Conservation (phyloP, 2,888 invertebrate species). For the Bursaphelenchus okinawaensis region DNA sequence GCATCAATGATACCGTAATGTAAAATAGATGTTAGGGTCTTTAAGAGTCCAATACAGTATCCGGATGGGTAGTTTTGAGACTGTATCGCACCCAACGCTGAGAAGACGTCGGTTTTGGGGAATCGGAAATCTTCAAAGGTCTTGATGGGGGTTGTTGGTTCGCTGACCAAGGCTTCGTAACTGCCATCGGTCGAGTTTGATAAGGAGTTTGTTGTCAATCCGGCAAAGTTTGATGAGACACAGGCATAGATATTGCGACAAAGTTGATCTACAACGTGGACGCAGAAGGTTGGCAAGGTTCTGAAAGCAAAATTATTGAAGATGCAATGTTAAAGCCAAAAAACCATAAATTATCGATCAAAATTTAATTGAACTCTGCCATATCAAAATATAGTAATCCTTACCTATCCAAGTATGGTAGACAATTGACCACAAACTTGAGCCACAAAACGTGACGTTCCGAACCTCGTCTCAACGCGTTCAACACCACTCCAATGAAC, state of each 20-base stretch:
- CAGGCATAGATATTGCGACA: constrained; percentile 71
- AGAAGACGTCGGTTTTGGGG: not conserved
- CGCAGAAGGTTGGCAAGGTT: constrained; percentile 72
- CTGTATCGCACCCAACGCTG: not conserved
- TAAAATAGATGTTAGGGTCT: constrained; percentile 51
- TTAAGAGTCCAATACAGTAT: constrained; percentile 46
- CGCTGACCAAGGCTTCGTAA: constrained; percentile 1
- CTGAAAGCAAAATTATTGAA: constrained; percentile 61
- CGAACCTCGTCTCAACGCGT: constrained; percentile 66
- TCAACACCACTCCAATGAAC: constrained; percentile 74
- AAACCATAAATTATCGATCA: not conserved
- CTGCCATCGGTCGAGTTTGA: constrained; percentile 3
- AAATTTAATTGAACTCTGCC: not conserved
- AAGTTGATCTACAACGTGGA: constrained; percentile 74
- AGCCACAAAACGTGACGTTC: constrained; percentile 73
- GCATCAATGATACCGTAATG: constrained; percentile 53
- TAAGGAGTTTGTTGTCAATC: constrained; percentile 5
- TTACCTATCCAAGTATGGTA: constrained; percentile 69
- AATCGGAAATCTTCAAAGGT: constrained; percentile 13
- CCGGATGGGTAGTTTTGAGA: constrained; percentile 42
- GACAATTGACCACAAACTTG: constrained; percentile 71
- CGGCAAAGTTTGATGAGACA: constrained; percentile 17
- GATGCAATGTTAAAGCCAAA: too few species aligned
- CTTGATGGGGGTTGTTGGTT: not conserved
- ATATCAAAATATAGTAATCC: not conserved